Evolutionary conservation across 2,888 invertebrate species (phyloP), one percentile per base, ranked within the genome.

Genomic region (Ditylenchus weischeri): DNA sequence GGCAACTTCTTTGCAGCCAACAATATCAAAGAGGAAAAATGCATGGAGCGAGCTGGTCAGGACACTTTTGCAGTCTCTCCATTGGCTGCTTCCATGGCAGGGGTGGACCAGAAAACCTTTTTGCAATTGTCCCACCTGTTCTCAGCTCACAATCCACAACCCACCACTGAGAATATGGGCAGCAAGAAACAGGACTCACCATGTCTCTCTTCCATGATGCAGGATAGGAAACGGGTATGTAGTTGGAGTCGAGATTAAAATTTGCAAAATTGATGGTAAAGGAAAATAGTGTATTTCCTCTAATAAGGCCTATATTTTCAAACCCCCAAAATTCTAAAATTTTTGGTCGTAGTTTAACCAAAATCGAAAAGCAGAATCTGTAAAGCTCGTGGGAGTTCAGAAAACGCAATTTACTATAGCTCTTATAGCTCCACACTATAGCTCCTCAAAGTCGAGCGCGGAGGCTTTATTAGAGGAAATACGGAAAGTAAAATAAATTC

Each of bases 91-190:
- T 19, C 62, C 11, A 19, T 19, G 21, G 49, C 13, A 51, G 51
- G 48, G 7, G n/a, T 63, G 13, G 63, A 63, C 18, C 51, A 50
- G 51, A 36, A 23, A 51, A 35, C 63, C 19, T 51, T 63, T 29
- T 36, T 63, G 13, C 63, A 63, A 47, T 50, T 63, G 15, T 63
- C 63, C 13, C 63, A 63, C 35, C 50, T 63, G n/a, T 36, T 63
- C 23, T 23, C 63, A 21, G 13, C 21, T 8, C 63, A 49, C 5
- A 48, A 63, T 48, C 49, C 38, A 21, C 38, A 38, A 47, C n/a
- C n/a, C 11, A 60, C 18, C n/a, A 4, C 23, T 62, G 23, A 59
- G 59, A 59, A 59, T 36, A 29, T 19, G 8, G 59, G 35, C 21
- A 57, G n/a, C 35, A 43, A 19, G 19, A 43, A 21, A 6, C 59